Conservation (phyloP, 2,888 invertebrate species). For the Cephus pulcher region DNA sequence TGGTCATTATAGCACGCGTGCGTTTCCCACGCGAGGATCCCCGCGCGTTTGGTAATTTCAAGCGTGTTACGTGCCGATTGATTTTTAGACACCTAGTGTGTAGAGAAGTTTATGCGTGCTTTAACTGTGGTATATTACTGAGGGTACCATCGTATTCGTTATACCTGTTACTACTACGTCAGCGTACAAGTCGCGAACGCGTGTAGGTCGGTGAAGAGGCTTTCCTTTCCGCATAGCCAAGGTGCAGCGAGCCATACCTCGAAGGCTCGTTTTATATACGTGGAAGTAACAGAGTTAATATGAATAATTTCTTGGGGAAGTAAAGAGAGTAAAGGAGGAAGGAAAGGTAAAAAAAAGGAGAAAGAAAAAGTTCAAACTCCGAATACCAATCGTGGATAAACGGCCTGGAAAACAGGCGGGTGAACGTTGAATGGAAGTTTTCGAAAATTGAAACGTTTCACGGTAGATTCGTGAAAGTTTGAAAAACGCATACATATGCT, state of each 20-base stretch:
- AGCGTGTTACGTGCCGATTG: slow-evolving; percentile 38
- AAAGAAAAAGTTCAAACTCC: not conserved
- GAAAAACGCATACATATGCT: not conserved
- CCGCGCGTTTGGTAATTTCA: slow-evolving; percentile 9
- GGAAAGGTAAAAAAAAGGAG: not conserved
- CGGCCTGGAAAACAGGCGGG: not conserved
- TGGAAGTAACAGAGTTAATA: slow-evolving; percentile 54
- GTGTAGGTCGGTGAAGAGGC: slow-evolving; percentile 49
- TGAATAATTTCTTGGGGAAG: slow-evolving; percentile 48
- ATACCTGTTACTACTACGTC: slow-evolving; percentile 19
- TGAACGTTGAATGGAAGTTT: not conserved
- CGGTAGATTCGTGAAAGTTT: not conserved
- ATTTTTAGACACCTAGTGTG: slow-evolving; percentile 38
- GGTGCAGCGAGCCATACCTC: slow-evolving; percentile 61
- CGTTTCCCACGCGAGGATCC: not conserved
- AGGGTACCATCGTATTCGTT: slow-evolving; percentile 15
- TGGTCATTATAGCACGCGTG: not conserved
- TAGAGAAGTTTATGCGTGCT: slow-evolving; percentile 37
- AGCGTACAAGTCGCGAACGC: slow-evolving; percentile 18
- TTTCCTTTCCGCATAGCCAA: slow-evolving; percentile 66
- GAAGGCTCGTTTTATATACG: slow-evolving; percentile 40
- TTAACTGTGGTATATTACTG: slow-evolving; percentile 30
- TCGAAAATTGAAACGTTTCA: not conserved
- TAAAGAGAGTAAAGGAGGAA: slow-evolving; percentile 20
- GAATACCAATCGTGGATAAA: not conserved